Conservation (phyloP, 92 coral and sea anemone genomes). For the Epizoanthus ramosus region DNA sequence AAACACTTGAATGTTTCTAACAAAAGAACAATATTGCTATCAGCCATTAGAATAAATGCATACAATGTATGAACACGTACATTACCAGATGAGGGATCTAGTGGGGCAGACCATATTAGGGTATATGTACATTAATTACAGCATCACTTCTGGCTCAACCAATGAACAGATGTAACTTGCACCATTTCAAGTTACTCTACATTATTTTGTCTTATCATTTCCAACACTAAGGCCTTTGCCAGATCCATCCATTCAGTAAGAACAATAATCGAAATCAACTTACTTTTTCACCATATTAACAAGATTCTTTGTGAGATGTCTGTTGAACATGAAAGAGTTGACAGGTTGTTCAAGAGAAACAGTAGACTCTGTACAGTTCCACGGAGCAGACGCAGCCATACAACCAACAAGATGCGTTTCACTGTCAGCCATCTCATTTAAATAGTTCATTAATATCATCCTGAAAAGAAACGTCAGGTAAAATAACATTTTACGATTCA, state of each 20-base stretch:
- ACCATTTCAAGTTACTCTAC: too few relatives aligned
- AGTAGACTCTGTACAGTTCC: slow-evolving; percentile 82
- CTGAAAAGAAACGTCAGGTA: slow-evolving; percentile 26
- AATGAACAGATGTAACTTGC: too few relatives aligned
- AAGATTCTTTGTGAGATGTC: slow-evolving; percentile 73
- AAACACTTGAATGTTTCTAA: slow-evolving; percentile 78
- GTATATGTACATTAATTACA: background rate
- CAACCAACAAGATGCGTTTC: slow-evolving; percentile 70
- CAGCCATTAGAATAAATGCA: background rate
- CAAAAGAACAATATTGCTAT: slow-evolving; percentile 3
- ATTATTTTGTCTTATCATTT: too few relatives aligned
- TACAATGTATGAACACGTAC: background rate
- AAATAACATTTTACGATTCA: background rate
- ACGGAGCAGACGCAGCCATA: slow-evolving; percentile 77
- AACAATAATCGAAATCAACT: background rate
- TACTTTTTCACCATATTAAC: slow-evolving; percentile 70
- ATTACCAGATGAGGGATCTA: background rate
- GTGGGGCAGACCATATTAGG: too few relatives aligned
- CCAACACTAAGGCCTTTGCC: too few relatives aligned
- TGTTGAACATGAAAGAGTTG: slow-evolving; percentile 76
- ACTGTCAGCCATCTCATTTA: slow-evolving; percentile 73
- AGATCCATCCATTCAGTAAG: too few relatives aligned
- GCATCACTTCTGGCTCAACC: too few relatives aligned
- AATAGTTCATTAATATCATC: slow-evolving; percentile 81
- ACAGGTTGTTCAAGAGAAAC: slow-evolving; percentile 80